These are phyloP conservation scores for Muscidifurax raptorellus DNA, from an alignment of 1,140 invertebrate genomes.

Conservation along the genomic window DNA sequence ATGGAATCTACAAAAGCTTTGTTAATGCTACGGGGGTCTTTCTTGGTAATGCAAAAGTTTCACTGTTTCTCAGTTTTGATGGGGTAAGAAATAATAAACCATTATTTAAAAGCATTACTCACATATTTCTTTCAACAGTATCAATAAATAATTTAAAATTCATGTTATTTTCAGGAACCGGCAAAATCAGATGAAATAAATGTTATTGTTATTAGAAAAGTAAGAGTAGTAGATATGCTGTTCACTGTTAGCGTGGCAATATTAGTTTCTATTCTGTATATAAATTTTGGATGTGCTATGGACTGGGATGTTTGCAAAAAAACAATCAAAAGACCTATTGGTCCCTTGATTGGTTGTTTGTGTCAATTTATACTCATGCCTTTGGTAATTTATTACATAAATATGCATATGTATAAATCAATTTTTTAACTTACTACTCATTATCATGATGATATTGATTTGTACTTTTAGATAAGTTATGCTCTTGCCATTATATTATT, in stretches of 20 bases:
- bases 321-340: constrained; percentile 86
- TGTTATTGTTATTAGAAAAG: constrained; percentile 80
- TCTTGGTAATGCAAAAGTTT: constrained; percentile 76
- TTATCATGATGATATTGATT: neutral
- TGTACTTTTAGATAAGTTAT: constrained; percentile 83
- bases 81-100: constrained; percentile 51
- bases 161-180: constrained; percentile 5
- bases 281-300: constrained; percentile 95
- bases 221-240: constrained; percentile 82
- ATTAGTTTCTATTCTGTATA: constrained; percentile 90
- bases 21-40: constrained; percentile 79
- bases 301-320: constrained; percentile 84
- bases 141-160: neutral
- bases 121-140: neutral
- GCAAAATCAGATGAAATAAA: constrained; percentile 68
- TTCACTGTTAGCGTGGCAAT: constrained; percentile 87
- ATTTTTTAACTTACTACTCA: constrained; percentile 22
- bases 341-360: constrained; percentile 87
- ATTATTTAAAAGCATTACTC: neutral
- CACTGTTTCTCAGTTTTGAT: constrained; percentile 42
- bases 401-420: constrained; percentile 38
- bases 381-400: constrained; percentile 78
- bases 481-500: constrained; percentile 84
- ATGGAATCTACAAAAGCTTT: constrained; percentile 64
- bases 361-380: constrained; percentile 94